A percentile compares a stretch with the other conserved stretches of the same genome.
Evolutionary conservation across 2,888 invertebrate species (phyloP).

Genomic region (Lithophane ornitopus): DNA sequence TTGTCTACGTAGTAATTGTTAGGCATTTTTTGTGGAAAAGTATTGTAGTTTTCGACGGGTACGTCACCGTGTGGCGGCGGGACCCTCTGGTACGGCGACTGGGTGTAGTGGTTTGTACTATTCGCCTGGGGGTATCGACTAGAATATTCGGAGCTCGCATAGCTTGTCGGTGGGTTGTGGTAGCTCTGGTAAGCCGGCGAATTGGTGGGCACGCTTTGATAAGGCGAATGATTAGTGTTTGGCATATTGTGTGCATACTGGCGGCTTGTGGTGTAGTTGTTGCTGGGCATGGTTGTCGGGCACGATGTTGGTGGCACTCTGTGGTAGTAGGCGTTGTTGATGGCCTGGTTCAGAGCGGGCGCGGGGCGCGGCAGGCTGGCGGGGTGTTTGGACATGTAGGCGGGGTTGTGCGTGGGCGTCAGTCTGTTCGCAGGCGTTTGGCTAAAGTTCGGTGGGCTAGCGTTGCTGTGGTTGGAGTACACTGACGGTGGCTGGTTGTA

Average conservation of each 20-base stretch:
- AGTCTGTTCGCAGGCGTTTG: conserved; percentile 86
- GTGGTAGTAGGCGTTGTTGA: conserved; percentile 86
- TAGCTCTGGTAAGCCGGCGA: conserved; percentile 87
- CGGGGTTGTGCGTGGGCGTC: conserved; percentile 82
- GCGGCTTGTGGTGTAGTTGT: conserved; percentile 77
- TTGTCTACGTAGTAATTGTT: conserved; percentile 82
- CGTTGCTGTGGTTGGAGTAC: conserved; percentile 79
- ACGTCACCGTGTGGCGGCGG: conserved; percentile 90
- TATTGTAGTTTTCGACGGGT: conserved; percentile 81
- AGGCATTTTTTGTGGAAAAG: conserved; percentile 83
- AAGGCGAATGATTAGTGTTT: conserved; percentile 78
- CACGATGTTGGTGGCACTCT: conserved; percentile 81
- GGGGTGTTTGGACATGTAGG: conserved; percentile 80
- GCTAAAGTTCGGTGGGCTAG: conserved; percentile 74
- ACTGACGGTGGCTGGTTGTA: conserved; percentile 84
- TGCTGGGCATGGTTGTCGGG: conserved; percentile 70
- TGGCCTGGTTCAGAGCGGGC: conserved; percentile 80
- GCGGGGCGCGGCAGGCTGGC: conserved; percentile 79
- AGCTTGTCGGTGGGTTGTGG: conserved; percentile 89
- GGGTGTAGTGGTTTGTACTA: conserved; percentile 81
- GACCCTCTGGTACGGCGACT: conserved; percentile 91
- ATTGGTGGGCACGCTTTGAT: conserved; percentile 88
- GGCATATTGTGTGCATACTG: conserved; percentile 77
- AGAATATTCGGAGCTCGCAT: conserved; percentile 87
- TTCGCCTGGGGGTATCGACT: conserved; percentile 86